Evolutionary conservation across 2,888 invertebrate genomes (phyloP), one percentile per base, ranked within the genome.

Genomic region (Agriopis marginaria): DNA sequence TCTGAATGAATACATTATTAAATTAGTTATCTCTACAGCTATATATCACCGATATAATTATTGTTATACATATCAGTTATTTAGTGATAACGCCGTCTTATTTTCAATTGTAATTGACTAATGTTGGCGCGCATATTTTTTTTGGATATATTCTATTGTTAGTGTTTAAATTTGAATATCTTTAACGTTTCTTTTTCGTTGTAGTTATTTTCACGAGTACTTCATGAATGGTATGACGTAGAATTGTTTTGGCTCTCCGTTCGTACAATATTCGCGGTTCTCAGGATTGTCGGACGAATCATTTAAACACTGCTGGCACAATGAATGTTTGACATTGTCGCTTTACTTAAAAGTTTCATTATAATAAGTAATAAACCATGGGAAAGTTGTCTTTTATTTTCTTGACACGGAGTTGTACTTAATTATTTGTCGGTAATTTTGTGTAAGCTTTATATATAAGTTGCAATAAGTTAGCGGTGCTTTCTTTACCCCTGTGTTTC

Each of bases 281-380:
- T 59, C 79, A 79, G 73, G 72, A 79, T 79, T 79, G 79, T 79
- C 66, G 62, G 32, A 49, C 62, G 58, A 68, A 75, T 66, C 71
- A 67, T 70, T 63, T 73, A 63, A 75, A 77, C 68, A 75, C 51
- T 58, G 66, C 56, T 50, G 42, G 63, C 32, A 78, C 77, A 78
- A 75, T 72, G 67, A 39, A 59, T 72, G 75, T 75, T 74, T 75
- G 70, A 68, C 68, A 69, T 71, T 70, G 62, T 62, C 63, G 56
- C 53, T 65, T 68, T 59, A 74, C 68, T 71, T 61, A 47, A 63
- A 65, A 63, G 39, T 61, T 58, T 71, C 58, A 67, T 67, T 76
- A 60, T 64, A 75, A 63, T 70, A 55, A 66, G 44, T 61, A 51
- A 42, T 62, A 12, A 62, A 53, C 56, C 63, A 47, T 78, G 76